phyloP scores from a whole-genome alignment of 2,888 invertebrate species.

The Andrena dorsata region DNA sequence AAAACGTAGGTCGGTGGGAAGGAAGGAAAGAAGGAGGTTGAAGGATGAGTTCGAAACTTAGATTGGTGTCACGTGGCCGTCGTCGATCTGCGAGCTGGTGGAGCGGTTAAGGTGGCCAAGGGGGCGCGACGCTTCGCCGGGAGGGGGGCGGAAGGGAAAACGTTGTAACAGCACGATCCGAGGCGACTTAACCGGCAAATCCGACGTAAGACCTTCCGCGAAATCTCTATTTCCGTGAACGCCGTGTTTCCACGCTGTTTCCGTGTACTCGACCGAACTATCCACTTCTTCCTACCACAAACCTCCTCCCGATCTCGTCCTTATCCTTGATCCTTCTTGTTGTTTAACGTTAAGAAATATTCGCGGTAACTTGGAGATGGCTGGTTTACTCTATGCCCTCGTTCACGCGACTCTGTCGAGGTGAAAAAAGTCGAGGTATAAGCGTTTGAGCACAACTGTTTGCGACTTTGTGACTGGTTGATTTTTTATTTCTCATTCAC shows the following conservation, averaged over 20 bases:
- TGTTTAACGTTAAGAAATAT: slow-evolving; percentile 35
- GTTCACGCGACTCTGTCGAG: neutral
- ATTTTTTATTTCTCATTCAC: no score
- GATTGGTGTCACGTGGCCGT: slow-evolving; percentile 80
- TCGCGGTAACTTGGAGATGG: slow-evolving; percentile 1
- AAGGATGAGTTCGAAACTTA: slow-evolving; percentile 76
- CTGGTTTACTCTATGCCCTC: neutral
- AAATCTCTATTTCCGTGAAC: slow-evolving; percentile 80
- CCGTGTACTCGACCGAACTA: slow-evolving; percentile 33
- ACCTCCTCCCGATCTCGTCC: neutral
- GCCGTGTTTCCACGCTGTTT: slow-evolving; percentile 65
- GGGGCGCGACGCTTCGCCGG: slow-evolving; percentile 13
- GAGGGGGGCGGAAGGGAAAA: slow-evolving; percentile 27
- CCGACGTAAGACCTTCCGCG: slow-evolving; percentile 79
- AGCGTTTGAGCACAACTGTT: no score
- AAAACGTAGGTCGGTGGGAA: neutral
- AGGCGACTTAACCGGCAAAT: slow-evolving; percentile 81
- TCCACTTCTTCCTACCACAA: slow-evolving; percentile 11
- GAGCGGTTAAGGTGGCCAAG: slow-evolving; percentile 17
- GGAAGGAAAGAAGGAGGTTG: slow-evolving; percentile 17
- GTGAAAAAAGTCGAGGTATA: neutral
- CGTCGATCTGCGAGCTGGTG: slow-evolving; percentile 61
- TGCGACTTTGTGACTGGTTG: no score
- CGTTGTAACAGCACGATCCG: slow-evolving; percentile 70
- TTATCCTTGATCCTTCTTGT: neutral